phyloP scores from a whole-genome alignment of 2,888 invertebrate genomes.

The Melanargia galathea region DNA sequence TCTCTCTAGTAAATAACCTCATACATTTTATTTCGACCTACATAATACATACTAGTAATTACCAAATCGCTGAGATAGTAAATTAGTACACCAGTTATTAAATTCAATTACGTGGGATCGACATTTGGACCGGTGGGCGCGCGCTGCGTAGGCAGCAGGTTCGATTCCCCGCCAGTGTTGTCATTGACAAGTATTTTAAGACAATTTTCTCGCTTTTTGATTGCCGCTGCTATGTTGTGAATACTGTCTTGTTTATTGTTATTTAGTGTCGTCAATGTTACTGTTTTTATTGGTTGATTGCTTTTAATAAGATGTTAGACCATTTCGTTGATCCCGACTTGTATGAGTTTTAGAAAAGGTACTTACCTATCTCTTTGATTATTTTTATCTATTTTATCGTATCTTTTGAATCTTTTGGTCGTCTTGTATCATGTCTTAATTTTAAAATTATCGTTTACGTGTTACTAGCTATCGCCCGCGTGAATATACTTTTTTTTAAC shows the following conservation, averaged over 20 bases:
- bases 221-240: slow-evolving; percentile 1
- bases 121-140: slow-evolving; percentile 58
- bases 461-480: neutral
- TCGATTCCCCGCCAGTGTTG: slow-evolving; percentile 48
- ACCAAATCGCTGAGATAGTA: slow-evolving; percentile 23
- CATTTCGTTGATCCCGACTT: neutral
- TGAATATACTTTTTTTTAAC: too few relatives aligned
- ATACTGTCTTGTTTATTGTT: slow-evolving; percentile 18
- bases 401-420: neutral
- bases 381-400: too few relatives aligned
- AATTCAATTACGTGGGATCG: slow-evolving; percentile 51
- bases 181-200: slow-evolving; percentile 36
- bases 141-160: slow-evolving; percentile 52
- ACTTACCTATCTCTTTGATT: neutral
- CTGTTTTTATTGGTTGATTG: slow-evolving; percentile 21
- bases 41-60: slow-evolving; percentile 4
- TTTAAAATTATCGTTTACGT: neutral
- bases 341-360: neutral
- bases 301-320: slow-evolving; percentile 12
- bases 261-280: slow-evolving; percentile 2
- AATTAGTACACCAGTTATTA: slow-evolving; percentile 38
- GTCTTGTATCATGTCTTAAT: neutral
- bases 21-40: slow-evolving; percentile 13
- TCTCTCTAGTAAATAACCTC: neutral
- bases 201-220: slow-evolving; percentile 16